phyloP scores from a whole-genome alignment of 2,113 vertebrate genomes.

The Labrus mixtus region DNA sequence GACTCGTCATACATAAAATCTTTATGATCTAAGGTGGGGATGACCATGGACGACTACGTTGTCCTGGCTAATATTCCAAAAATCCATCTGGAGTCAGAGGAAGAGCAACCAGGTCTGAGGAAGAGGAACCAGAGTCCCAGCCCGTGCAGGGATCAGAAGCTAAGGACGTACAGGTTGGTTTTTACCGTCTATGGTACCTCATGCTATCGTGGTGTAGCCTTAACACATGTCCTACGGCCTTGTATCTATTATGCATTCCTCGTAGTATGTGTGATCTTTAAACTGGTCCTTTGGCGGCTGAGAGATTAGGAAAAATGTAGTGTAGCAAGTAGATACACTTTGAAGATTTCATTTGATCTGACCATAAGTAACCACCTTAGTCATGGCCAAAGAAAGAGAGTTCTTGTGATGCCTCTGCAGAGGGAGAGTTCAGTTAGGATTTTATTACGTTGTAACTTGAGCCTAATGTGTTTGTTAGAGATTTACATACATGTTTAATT shows the following conservation, averaged over 20 bases:
- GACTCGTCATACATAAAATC: background rate
- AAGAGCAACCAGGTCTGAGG: slow-evolving; percentile 72
- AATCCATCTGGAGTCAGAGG: slow-evolving; percentile 85
- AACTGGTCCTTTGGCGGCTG: background rate
- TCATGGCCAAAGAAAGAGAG: background rate
- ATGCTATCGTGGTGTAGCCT: background rate
- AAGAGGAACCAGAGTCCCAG: slow-evolving; percentile 87
- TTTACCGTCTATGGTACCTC: background rate
- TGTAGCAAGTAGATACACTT: background rate
- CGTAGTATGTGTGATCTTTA: background rate
- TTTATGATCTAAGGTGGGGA: slow-evolving; percentile 68
- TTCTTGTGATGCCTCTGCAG: background rate
- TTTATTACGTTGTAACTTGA: background rate
- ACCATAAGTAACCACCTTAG: slow-evolving; percentile 3
- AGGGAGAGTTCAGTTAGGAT: background rate
- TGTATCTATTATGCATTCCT: background rate
- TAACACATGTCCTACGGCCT: background rate
- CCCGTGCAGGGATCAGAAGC: slow-evolving; percentile 89
- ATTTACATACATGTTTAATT: too few relatives aligned
- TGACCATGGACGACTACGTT: slow-evolving; percentile 93
- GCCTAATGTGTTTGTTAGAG: background rate
- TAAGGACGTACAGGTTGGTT: slow-evolving; percentile 86
- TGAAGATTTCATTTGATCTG: slow-evolving; percentile 23
- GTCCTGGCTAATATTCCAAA: slow-evolving; percentile 91
- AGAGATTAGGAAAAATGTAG: too few relatives aligned